Evolutionary conservation across 2,797 vertebrate genomes (phyloP).

Genomic region (Hydrolagus colliei): DNA sequence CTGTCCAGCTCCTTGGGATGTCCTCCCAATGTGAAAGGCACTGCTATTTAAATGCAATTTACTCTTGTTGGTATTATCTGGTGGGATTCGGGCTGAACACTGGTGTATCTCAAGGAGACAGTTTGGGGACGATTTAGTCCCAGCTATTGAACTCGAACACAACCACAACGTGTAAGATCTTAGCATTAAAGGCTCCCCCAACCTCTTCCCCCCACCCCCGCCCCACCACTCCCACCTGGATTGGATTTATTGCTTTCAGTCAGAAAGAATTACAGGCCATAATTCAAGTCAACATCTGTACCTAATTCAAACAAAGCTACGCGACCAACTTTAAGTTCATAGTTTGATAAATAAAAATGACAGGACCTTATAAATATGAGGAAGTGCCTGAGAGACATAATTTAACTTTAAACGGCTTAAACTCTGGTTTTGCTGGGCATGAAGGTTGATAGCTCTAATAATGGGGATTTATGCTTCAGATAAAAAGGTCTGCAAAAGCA

Average conservation of each 20-base stretch:
- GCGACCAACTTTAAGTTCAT: slow-evolving; percentile 48
- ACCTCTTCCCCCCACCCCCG: no score
- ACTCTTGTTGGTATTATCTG: no score
- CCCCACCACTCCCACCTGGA: no score
- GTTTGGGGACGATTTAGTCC: slow-evolving; percentile 15
- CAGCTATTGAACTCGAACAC: slow-evolving; percentile 44
- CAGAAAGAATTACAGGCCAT: slow-evolving; percentile 51
- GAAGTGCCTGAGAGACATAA: slow-evolving; percentile 27
- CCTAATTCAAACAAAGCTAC: slow-evolving; percentile 46
- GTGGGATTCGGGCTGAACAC: neutral
- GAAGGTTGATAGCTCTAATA: slow-evolving; percentile 38
- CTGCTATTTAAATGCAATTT: no score
- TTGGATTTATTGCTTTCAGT: slow-evolving; percentile 56
- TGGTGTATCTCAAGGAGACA: slow-evolving; percentile 2
- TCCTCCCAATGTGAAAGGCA: no score
- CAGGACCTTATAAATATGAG: slow-evolving; percentile 34
- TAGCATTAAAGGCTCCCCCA: slow-evolving; percentile 41
- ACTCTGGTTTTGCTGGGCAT: slow-evolving; percentile 24
- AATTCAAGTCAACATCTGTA: slow-evolving; percentile 48
- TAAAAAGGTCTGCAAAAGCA: slow-evolving; percentile 53
- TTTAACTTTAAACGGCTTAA: slow-evolving; percentile 31
- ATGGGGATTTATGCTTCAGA: slow-evolving; percentile 47
- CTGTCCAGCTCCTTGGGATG: no score
- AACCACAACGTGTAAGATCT: slow-evolving; percentile 41
- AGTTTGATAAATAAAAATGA: slow-evolving; percentile 42